These are phyloP conservation scores for Brotula barbata DNA, from an alignment of 2,797 vertebrate genomes.

Conservation along the genomic window DNA sequence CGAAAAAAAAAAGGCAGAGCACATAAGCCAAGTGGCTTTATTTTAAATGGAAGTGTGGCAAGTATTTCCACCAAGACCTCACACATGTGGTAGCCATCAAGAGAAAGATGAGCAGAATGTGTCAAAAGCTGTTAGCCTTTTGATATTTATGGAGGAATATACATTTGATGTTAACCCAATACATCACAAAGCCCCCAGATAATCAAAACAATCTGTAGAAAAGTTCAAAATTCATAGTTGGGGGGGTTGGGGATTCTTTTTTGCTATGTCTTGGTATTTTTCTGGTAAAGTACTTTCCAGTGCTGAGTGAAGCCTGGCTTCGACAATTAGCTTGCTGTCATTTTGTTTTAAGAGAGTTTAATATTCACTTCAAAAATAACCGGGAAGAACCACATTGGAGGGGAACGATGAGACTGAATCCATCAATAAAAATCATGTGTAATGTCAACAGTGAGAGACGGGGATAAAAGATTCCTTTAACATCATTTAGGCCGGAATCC, in stretches of 20 bases:
- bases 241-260: slow-evolving; percentile 13
- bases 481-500: background rate
- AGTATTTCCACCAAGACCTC: slow-evolving; percentile 57
- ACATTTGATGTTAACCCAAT: slow-evolving; percentile 67
- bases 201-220: slow-evolving; percentile 67
- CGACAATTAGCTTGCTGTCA: slow-evolving; percentile 42
- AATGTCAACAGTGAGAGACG: background rate
- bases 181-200: slow-evolving; percentile 49
- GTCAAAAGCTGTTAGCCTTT: slow-evolving; percentile 70
- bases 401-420: background rate
- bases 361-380: slow-evolving; percentile 10
- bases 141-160: slow-evolving; percentile 67
- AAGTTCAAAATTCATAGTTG: slow-evolving; percentile 39
- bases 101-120: slow-evolving; percentile 77
- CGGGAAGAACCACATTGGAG: background rate
- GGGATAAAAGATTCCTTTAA: background rate
- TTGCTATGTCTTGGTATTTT: slow-evolving; percentile 49
- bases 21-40: slow-evolving; percentile 42
- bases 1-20: slow-evolving; percentile 40
- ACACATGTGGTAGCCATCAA: slow-evolving; percentile 77
- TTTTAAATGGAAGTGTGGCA: slow-evolving; percentile 49
- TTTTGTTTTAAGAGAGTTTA: slow-evolving; percentile 37
- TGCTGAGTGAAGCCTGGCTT: slow-evolving; percentile 40
- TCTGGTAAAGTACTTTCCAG: slow-evolving; percentile 56
- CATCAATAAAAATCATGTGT: background rate